phyloP scores from a whole-genome alignment of 1,140 invertebrate genomes.

The Reticulitermes speratus region DNA sequence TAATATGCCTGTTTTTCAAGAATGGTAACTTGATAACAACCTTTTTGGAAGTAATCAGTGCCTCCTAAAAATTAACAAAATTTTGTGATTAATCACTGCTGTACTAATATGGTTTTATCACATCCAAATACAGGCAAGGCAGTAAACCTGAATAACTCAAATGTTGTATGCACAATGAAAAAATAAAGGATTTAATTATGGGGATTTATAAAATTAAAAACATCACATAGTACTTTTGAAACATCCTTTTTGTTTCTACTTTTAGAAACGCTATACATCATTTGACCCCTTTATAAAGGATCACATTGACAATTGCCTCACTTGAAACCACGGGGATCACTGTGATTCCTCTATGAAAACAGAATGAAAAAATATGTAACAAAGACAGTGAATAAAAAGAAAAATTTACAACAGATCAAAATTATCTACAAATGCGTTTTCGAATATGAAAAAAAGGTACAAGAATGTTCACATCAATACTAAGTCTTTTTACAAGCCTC shows the following conservation, averaged over 20 bases:
- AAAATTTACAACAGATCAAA: constrained; percentile 24
- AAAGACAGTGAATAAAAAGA: constrained; percentile 18
- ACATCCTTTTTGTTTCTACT: constrained; percentile 30
- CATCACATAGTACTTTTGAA: constrained; percentile 23
- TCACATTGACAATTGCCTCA: constrained; percentile 26
- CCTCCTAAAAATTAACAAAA: too few relatives aligned
- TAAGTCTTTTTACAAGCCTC: constrained; percentile 29
- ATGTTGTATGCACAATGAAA: not conserved
- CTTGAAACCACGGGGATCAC: not conserved
- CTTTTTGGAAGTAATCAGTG: too few relatives aligned
- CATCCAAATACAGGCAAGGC: not conserved
- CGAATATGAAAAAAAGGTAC: constrained; percentile 24
- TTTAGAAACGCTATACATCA: constrained; percentile 28
- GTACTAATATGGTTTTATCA: not conserved
- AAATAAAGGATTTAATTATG: not conserved
- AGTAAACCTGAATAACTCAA: not conserved
- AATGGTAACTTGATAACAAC: too few relatives aligned
- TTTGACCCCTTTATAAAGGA: constrained; percentile 28
- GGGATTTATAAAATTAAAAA: constrained; percentile 11
- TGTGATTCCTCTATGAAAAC: constrained; percentile 9
- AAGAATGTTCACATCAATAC: constrained; percentile 26
- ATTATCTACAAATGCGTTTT: constrained; percentile 27
- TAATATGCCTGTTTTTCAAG: too few relatives aligned
- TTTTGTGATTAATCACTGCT: too few relatives aligned
- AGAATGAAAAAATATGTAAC: constrained; percentile 10